A percentile compares a stretch with the other conserved stretches of the same genome.
Conservation (phyloP, 1,140 invertebrate genomes). For the Pseudomyrmex concolor region DNA sequence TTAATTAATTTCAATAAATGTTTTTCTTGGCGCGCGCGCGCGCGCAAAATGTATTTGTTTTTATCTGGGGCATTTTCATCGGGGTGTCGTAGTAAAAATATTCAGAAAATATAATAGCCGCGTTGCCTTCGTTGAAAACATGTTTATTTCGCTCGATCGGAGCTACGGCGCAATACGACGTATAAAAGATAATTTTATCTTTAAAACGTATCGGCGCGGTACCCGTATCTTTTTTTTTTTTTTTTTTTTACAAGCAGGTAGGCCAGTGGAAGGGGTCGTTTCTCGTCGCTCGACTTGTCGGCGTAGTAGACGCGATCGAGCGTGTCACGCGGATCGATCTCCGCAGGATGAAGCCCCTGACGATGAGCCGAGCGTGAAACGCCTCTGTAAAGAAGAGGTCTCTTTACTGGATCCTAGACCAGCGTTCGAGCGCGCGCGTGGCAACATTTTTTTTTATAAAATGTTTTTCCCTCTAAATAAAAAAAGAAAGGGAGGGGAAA, state of each 20-base stretch:
- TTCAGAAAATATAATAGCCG: constrained; percentile 35
- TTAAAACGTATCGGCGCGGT: constrained; percentile 19
- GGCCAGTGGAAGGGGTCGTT: constrained; percentile 1
- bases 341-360: constrained; percentile 42
- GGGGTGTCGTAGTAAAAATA: constrained; percentile 33
- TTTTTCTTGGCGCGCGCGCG: too few relatives aligned
- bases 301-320: constrained; percentile 50
- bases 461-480: constrained; percentile 54
- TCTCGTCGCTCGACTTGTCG: constrained; percentile 31
- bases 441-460: constrained; percentile 47
- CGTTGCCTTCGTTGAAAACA: constrained; percentile 12
- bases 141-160: constrained; percentile 41
- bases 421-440: not conserved
- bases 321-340: constrained; percentile 36
- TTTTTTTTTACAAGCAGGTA: constrained; percentile 39
- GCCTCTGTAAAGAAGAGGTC: constrained; percentile 32
- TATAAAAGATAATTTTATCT: constrained; percentile 51
- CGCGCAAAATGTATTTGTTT: too few relatives aligned
- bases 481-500: constrained; percentile 36
- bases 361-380: constrained; percentile 54
- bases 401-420: constrained; percentile 38
- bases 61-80: not conserved
- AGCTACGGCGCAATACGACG: constrained; percentile 25
- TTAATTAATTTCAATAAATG: too few relatives aligned
- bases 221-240: not conserved